Conservation (phyloP, 2,797 vertebrate species). For the Distichodus sexfasciatus region DNA sequence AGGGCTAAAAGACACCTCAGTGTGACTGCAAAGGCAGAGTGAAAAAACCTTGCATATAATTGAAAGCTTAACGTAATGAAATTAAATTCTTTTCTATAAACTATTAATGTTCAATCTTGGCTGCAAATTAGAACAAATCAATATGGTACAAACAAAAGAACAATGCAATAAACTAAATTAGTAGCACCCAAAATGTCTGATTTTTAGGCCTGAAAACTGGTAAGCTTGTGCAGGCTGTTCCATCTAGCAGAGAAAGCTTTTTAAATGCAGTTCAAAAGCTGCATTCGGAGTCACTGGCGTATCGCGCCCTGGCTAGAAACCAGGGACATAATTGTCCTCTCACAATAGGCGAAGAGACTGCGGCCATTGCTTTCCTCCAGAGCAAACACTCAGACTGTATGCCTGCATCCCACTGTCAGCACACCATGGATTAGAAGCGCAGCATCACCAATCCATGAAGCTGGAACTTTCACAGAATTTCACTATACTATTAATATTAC, state of each 20-base stretch:
- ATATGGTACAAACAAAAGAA: no score
- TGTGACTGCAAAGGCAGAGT: no score
- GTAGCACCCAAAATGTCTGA: no score
- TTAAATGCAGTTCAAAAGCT: background rate
- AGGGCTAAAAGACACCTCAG: no score
- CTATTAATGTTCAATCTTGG: no score
- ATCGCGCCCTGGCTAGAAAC: background rate
- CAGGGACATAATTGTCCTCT: slow-evolving; percentile 20
- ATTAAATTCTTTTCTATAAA: no score
- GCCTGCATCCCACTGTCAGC: background rate
- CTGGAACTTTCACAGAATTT: background rate
- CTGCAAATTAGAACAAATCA: no score
- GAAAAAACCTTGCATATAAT: no score
- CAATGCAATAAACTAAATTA: no score
- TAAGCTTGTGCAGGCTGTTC: background rate
- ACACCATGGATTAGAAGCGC: background rate
- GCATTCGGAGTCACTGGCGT: background rate
- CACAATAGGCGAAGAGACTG: slow-evolving; percentile 16
- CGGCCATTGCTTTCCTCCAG: slow-evolving; percentile 1
- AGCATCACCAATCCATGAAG: background rate
- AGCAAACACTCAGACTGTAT: slow-evolving; percentile 1
- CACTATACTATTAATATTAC: no score
- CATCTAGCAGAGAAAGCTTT: background rate
- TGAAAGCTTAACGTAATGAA: no score
- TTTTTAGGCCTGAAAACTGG: no score